phyloP scores from a whole-genome alignment of 2,113 vertebrate genomes.

The Pristiophorus japonicus region DNA sequence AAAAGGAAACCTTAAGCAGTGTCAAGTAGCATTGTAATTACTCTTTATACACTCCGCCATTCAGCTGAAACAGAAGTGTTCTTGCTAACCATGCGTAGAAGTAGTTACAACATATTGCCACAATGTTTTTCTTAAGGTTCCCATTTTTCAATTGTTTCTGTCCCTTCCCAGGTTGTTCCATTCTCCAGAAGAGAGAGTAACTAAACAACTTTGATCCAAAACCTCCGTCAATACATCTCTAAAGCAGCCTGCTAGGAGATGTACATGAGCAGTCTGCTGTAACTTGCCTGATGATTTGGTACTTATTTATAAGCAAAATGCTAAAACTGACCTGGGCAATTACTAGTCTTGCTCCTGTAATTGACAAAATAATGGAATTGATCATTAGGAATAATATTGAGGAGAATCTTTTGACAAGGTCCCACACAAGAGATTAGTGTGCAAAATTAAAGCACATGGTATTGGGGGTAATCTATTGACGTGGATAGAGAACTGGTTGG shows the following conservation, averaged over 20 bases:
- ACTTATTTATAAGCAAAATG: background rate
- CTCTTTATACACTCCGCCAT: background rate
- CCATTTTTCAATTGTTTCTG: conserved; percentile 16
- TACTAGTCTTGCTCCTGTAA: background rate
- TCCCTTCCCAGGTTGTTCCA: background rate
- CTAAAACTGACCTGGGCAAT: background rate
- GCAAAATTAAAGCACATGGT: too few relatives aligned
- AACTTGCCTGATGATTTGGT: background rate
- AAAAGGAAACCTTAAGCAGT: background rate
- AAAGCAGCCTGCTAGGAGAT: background rate
- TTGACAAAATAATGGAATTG: background rate
- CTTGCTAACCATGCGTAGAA: background rate
- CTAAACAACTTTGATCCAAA: background rate
- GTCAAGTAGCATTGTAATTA: background rate
- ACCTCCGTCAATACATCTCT: background rate
- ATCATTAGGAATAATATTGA: background rate
- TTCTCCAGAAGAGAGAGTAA: background rate
- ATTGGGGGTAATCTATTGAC: too few relatives aligned
- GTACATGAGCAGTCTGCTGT: background rate
- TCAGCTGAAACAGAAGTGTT: conserved; percentile 20
- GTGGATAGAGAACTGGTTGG: too few relatives aligned
- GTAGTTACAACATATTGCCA: background rate
- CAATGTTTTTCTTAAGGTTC: background rate
- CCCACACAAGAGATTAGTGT: too few relatives aligned
- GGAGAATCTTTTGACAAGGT: too few relatives aligned